Evolutionary conservation across 1,140 invertebrate genomes (phyloP).

Genomic region (Periplaneta americana): DNA sequence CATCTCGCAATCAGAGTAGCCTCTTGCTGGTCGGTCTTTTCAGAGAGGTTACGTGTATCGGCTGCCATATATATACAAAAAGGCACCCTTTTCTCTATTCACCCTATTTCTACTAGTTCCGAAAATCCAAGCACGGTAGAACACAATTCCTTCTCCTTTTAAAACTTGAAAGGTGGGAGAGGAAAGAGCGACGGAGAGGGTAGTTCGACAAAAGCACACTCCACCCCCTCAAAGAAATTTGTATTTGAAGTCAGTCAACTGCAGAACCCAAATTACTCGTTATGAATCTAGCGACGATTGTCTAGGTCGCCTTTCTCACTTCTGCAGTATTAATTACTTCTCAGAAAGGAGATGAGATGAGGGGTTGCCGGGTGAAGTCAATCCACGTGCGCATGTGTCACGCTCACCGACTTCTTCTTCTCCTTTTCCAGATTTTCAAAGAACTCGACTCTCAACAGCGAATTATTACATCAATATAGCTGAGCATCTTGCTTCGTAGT

Average conservation of each 20-base stretch:
- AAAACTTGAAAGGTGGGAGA: neutral
- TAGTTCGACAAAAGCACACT: neutral
- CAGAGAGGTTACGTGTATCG: neutral
- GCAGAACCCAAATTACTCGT: constrained; percentile 15
- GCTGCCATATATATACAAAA: neutral
- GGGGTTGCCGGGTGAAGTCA: too few relatives aligned
- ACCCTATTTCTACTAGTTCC: neutral
- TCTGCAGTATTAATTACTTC: constrained; percentile 7
- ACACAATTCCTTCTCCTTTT: neutral
- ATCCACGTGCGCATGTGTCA: too few relatives aligned
- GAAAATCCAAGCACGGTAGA: neutral
- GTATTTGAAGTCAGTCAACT: constrained; percentile 15
- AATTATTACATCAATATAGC: too few relatives aligned
- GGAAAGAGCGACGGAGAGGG: too few relatives aligned
- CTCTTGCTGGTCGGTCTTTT: neutral
- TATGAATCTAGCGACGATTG: constrained; percentile 9
- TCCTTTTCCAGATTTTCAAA: too few relatives aligned
- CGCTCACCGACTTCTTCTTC: too few relatives aligned
- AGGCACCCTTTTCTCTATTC: neutral
- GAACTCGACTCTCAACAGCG: too few relatives aligned
- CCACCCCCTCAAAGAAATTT: neutral
- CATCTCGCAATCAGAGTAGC: too few relatives aligned
- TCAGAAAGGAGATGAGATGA: neutral
- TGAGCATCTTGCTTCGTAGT: too few relatives aligned
- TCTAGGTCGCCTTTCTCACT: constrained; percentile 4